Percentiles rank a stretch among this genome's conserved stretches.
These are phyloP conservation scores for Dolichomitus sp. DNA, from an alignment of 2,888 invertebrate genomes.

Conservation along the genomic window DNA sequence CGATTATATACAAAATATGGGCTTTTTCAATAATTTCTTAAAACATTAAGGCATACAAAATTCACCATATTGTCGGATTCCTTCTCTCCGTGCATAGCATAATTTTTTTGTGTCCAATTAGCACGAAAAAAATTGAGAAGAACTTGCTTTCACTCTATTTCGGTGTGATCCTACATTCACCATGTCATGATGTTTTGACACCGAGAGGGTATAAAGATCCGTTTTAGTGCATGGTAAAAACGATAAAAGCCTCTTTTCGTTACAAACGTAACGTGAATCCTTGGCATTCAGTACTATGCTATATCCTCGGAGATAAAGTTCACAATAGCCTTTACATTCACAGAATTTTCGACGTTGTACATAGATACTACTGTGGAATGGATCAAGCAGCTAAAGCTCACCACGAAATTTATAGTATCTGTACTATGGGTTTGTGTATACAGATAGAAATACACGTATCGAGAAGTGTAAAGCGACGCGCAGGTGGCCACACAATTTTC, in stretches of 20 bases:
- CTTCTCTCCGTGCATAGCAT: no score
- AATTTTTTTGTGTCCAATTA: no score
- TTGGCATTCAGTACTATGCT: neutral
- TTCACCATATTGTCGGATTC: no score
- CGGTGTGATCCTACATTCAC: no score
- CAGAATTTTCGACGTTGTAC: constrained; percentile 1
- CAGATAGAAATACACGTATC: neutral
- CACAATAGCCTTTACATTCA: constrained; percentile 17
- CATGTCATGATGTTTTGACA: neutral
- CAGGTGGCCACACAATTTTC: constrained; percentile 83
- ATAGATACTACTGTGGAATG: constrained; percentile 2
- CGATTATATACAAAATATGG: no score
- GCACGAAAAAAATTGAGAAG: no score
- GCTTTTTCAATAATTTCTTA: no score
- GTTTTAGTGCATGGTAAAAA: neutral
- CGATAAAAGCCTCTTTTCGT: neutral
- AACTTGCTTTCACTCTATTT: no score
- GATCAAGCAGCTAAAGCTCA: constrained; percentile 27
- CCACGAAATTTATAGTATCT: constrained; percentile 21
- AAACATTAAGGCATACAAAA: neutral
- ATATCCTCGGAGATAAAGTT: neutral
- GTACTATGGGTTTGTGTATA: neutral
- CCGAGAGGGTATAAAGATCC: neutral
- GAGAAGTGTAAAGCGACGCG: constrained; percentile 68
- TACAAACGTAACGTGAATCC: neutral